These are phyloP conservation scores for Phylloscopus trochilus DNA, from an alignment of 2,113 vertebrate species.

Conservation along the genomic window DNA sequence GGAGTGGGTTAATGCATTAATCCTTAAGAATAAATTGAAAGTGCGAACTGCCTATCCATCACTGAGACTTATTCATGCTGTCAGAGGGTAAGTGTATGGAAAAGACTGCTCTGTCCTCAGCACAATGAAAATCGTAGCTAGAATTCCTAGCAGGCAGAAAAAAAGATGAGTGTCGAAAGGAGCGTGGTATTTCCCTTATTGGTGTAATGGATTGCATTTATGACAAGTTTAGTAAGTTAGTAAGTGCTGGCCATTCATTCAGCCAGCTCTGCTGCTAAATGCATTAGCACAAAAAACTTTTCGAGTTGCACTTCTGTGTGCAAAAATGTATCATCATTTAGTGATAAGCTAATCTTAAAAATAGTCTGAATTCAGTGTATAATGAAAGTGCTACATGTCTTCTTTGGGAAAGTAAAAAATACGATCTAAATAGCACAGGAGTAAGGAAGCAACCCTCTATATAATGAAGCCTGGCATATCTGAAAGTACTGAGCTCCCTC, in stretches of 20 bases:
- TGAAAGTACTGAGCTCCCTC: neutral
- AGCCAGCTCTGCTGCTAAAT: neutral
- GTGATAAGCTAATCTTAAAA: neutral
- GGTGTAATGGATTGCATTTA: constrained; percentile 2
- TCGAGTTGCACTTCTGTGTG: neutral
- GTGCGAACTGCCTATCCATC: constrained; percentile 86
- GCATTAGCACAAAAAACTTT: neutral
- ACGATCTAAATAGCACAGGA: neutral
- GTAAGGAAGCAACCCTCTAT: neutral
- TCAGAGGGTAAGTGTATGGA: constrained; percentile 87
- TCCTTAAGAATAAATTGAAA: constrained; percentile 84
- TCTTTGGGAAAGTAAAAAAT: neutral
- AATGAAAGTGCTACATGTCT: neutral
- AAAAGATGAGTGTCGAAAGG: neutral
- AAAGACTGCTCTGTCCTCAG: constrained; percentile 69
- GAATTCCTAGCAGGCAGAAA: constrained; percentile 14
- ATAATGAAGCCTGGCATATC: neutral
- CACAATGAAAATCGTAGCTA: constrained; percentile 39
- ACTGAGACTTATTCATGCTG: constrained; percentile 86
- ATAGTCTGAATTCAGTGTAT: neutral
- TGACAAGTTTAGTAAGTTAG: neutral
- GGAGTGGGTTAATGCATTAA: constrained; percentile 85
- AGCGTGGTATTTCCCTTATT: neutral
- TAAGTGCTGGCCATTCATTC: neutral
- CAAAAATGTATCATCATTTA: neutral